These are phyloP conservation scores for Cirrhinus molitorella DNA, from an alignment of 2,797 vertebrate genomes.

Conservation along the genomic window DNA sequence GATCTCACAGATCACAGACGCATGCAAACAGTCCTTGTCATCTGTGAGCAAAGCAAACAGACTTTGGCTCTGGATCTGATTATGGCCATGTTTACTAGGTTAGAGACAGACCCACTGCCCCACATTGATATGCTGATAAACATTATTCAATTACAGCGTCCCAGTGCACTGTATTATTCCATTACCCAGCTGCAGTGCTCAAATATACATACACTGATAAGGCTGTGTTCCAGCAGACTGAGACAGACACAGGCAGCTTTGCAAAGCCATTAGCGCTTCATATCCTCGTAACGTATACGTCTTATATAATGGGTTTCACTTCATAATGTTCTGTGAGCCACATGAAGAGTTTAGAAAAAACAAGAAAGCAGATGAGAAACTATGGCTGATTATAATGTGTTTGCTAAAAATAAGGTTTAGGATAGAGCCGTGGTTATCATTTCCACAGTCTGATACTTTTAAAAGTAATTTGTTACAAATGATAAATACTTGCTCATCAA, in stretches of 20 bases:
- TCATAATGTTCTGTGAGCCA: background rate
- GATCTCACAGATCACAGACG: background rate
- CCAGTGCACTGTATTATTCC: slow-evolving; percentile 70
- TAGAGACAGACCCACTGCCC: slow-evolving; percentile 76
- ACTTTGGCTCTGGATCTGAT: slow-evolving; percentile 77
- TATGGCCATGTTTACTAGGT: slow-evolving; percentile 78
- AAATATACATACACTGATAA: slow-evolving; percentile 18
- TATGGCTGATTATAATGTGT: background rate
- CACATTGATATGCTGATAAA: slow-evolving; percentile 77
- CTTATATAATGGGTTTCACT: background rate
- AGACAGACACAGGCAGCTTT: background rate
- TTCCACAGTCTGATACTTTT: background rate
- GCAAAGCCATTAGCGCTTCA: background rate
- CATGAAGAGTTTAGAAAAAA: background rate
- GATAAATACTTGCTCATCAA: too few relatives aligned
- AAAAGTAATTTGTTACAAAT: background rate
- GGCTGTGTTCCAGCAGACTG: background rate
- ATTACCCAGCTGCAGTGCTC: slow-evolving; percentile 67
- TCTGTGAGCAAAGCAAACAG: slow-evolving; percentile 72
- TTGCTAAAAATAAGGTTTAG: background rate
- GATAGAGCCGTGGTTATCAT: too few relatives aligned
- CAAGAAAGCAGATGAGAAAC: background rate
- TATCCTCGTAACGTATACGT: background rate
- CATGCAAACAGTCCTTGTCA: background rate
- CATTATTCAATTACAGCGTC: slow-evolving; percentile 76